phyloP scores from a whole-genome alignment of 2,888 invertebrate genomes.

The Eilema caniola region DNA sequence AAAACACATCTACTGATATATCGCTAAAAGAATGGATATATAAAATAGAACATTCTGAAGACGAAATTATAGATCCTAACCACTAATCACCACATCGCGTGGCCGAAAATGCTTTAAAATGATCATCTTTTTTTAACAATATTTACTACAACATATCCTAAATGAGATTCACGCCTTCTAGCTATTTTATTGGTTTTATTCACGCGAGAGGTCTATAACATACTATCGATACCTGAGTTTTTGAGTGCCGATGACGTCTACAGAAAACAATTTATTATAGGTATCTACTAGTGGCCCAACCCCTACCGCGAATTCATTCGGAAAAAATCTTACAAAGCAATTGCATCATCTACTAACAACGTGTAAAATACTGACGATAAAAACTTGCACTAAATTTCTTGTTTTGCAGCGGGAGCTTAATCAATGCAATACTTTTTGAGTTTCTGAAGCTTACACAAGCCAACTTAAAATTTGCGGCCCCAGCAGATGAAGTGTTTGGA shows the following conservation, averaged over 20 bases:
- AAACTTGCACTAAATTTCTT: no score
- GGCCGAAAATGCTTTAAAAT: not conserved
- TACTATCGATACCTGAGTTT: not conserved
- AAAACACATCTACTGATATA: not conserved
- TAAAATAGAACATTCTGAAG: not conserved
- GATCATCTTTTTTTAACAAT: not conserved
- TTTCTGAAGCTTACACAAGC: no score
- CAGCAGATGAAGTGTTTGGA: no score
- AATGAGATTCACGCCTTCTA: constrained; percentile 18
- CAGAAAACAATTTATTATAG: no score
- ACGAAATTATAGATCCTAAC: not conserved
- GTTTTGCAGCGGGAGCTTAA: no score
- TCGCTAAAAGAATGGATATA: not conserved
- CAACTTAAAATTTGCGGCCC: no score
- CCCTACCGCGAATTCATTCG: no score
- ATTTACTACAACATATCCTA: not conserved
- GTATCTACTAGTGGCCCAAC: no score
- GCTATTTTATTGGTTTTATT: constrained; percentile 17
- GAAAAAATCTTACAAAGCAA: no score
- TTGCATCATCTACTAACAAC: no score
- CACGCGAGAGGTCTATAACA: constrained; percentile 20
- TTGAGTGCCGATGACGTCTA: not conserved
- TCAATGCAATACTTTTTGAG: no score
- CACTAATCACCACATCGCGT: constrained; percentile 19
- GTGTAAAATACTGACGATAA: no score